Evolutionary conservation across 2,113 vertebrate species (phyloP).

Genomic region (Delphinapterus leucas): DNA sequence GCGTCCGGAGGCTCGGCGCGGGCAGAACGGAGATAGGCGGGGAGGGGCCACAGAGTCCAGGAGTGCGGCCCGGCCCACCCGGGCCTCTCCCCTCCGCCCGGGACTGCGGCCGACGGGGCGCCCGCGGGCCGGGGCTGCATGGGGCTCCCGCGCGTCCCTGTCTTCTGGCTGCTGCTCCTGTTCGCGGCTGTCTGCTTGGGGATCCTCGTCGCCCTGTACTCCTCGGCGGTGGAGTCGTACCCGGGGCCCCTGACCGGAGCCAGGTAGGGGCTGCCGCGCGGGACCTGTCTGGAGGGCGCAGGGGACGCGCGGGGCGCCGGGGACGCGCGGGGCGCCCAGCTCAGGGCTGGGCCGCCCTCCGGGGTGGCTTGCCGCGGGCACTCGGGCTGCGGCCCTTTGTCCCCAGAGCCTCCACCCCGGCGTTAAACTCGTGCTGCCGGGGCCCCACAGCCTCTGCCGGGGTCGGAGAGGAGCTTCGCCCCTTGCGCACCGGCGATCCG

Average conservation of each 20-base stretch:
- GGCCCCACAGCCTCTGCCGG: neutral
- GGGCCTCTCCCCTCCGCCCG: neutral
- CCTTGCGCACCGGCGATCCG: neutral
- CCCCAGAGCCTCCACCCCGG: neutral
- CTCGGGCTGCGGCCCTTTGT: neutral
- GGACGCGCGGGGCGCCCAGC: neutral
- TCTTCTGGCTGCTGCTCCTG: constrained; percentile 74
- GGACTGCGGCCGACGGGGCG: neutral
- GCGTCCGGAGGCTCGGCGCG: neutral
- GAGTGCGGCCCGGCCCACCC: no score
- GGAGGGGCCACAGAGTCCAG: neutral
- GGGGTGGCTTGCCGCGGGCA: neutral
- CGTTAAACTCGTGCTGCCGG: neutral
- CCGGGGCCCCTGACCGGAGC: neutral
- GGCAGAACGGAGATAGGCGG: neutral
- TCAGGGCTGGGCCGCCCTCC: neutral
- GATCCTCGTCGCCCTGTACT: constrained; percentile 73
- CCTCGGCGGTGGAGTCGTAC: neutral
- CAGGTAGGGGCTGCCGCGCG: constrained; percentile 62
- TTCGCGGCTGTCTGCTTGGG: constrained; percentile 45
- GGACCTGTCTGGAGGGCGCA: neutral
- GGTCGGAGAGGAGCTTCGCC: neutral
- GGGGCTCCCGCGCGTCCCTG: constrained; percentile 68
- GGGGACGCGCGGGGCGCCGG: neutral
- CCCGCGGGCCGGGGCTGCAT: constrained; percentile 45